Percentiles rank a stretch among this genome's conserved stretches.
phyloP scores from a whole-genome alignment of 2,113 vertebrate species.

The Nibea coibor region DNA sequence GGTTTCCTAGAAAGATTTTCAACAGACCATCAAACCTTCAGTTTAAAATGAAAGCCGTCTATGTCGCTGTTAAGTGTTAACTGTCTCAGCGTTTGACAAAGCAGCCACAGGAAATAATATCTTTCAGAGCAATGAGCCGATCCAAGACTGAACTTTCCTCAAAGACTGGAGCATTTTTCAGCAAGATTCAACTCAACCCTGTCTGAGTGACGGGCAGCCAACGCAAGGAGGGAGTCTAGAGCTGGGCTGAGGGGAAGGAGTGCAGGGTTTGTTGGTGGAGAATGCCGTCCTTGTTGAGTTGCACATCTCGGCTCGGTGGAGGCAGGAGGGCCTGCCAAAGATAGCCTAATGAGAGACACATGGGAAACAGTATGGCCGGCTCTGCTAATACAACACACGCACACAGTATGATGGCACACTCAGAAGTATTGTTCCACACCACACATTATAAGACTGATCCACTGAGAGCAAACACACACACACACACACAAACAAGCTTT shows the following conservation, averaged over 20 bases:
- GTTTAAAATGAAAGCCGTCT: background rate
- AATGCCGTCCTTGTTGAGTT: conserved; percentile 63
- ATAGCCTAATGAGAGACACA: conserved; percentile 73
- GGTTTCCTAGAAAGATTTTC: conserved; percentile 3
- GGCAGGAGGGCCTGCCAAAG: conserved; percentile 56
- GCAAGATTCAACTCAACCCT: conserved; percentile 1
- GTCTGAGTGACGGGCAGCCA: conserved; percentile 8
- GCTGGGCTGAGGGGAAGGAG: conserved; percentile 15
- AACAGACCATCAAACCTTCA: conserved; percentile 31
- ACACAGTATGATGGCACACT: conserved; percentile 42
- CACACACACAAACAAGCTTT: conserved; percentile 19
- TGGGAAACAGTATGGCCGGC: conserved; percentile 53
- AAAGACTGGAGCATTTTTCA: conserved; percentile 15
- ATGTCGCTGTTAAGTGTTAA: background rate
- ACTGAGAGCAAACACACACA: background rate
- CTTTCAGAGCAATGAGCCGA: no score
- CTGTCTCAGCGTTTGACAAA: background rate
- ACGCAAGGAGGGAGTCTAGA: background rate
- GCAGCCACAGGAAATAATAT: conserved; percentile 16
- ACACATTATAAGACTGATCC: conserved; percentile 41
- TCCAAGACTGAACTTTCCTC: background rate
- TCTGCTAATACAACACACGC: conserved; percentile 44
- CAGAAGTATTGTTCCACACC: conserved; percentile 51
- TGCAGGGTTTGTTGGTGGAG: conserved; percentile 20
- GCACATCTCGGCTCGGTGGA: conserved; percentile 47